Evolutionary conservation across 2,797 vertebrate species (phyloP).

Genomic region (Pseudotriccus pelzelni): DNA sequence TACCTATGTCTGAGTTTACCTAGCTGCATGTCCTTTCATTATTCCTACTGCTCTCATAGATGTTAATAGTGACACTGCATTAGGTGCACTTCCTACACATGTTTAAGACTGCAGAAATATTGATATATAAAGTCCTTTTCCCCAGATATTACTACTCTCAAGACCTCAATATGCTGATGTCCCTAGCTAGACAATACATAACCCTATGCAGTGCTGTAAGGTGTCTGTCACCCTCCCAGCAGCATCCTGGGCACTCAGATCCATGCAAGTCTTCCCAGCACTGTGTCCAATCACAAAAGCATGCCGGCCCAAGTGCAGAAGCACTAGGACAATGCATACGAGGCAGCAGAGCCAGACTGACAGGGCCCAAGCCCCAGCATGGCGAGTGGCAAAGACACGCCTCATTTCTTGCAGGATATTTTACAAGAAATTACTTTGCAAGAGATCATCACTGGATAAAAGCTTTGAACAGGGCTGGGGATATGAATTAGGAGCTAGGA

Average conservation of each 20-base stretch:
- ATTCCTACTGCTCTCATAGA: neutral
- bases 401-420: neutral
- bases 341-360: neutral
- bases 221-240: neutral
- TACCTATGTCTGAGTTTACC: neutral
- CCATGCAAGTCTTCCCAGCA: neutral
- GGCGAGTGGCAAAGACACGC: accelerated
- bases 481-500: neutral
- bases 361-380: neutral
- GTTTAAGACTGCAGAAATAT: neutral
- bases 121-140: neutral
- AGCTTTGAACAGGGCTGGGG: neutral
- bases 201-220: neutral
- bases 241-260: neutral
- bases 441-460: neutral
- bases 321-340: too few relatives aligned
- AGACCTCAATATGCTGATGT: neutral
- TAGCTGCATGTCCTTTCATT: neutral
- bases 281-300: neutral
- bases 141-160: neutral
- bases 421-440: neutral
- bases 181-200: neutral
- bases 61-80: too few relatives aligned
- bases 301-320: neutral
- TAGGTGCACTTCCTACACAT: neutral